Conservation (phyloP, 2,797 vertebrate species). For the Rhinatrema bivittatum region DNA sequence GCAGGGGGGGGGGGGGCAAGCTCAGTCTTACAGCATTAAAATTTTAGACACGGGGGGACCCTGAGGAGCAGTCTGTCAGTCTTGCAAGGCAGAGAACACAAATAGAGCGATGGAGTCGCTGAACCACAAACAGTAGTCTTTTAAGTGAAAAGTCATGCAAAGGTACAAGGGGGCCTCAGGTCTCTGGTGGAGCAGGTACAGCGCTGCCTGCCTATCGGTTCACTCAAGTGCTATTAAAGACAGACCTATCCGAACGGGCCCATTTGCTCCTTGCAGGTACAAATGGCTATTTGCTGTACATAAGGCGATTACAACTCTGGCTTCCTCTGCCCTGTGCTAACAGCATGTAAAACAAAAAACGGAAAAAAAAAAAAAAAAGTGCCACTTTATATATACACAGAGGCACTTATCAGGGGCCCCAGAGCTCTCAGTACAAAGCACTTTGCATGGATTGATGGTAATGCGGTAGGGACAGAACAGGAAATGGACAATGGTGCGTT, state of each 20-base stretch:
- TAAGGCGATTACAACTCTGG: conserved; percentile 66
- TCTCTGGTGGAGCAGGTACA: conserved; percentile 78
- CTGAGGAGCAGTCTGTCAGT: conserved; percentile 25
- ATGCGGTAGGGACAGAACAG: conserved; percentile 54
- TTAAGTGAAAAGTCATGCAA: conserved; percentile 87
- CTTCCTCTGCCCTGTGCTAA: conserved; percentile 62
- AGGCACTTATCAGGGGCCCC: conserved; percentile 62
- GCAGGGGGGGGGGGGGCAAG: conserved; percentile 42
- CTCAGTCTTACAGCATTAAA: conserved; percentile 37
- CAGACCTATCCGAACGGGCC: conserved; percentile 40
- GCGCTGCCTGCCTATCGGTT: conserved; percentile 55
- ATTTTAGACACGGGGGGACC: conserved; percentile 42
- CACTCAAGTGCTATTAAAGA: conserved; percentile 85
- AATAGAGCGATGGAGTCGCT: conserved; percentile 60
- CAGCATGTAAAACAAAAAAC: conserved; percentile 79
- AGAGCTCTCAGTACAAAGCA: conserved; percentile 54
- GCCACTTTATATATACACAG: conserved; percentile 64
- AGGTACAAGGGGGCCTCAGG: conserved; percentile 62
- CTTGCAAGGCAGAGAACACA: conserved; percentile 47
- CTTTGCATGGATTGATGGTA: conserved; percentile 62
- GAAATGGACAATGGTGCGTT: conserved; percentile 53
- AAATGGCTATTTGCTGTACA: conserved; percentile 91
- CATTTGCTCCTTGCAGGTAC: conserved; percentile 70
- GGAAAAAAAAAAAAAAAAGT: conserved; percentile 56
- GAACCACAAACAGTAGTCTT: conserved; percentile 59